Conservation (phyloP, 2,797 vertebrate species). For the Galagoides demidoff region DNA sequence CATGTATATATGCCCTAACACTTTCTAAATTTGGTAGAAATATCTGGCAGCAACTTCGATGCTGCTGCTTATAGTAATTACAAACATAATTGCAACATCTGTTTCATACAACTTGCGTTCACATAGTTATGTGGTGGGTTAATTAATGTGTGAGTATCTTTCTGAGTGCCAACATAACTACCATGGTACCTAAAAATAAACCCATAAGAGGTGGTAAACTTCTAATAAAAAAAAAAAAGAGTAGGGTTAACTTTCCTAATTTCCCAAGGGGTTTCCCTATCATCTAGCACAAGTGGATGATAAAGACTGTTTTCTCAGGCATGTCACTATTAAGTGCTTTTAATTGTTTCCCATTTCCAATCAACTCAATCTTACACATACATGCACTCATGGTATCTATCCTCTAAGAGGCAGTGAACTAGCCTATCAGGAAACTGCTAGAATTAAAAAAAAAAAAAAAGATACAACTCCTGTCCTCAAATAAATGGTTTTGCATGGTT, state of each 20-base stretch:
- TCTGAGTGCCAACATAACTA: conserved; percentile 38
- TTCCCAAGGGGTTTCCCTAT: background rate
- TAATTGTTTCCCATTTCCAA: background rate
- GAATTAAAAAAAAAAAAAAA: background rate
- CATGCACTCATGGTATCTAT: background rate
- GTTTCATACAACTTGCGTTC: background rate
- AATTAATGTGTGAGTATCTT: conserved; percentile 52
- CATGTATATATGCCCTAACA: background rate
- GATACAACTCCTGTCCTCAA: background rate
- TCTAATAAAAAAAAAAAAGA: conserved; percentile 49
- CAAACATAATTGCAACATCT: conserved; percentile 55
- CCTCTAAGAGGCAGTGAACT: background rate
- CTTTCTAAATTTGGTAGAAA: conserved; percentile 34
- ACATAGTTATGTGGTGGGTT: conserved; percentile 21
- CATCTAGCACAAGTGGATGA: background rate
- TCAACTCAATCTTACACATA: background rate
- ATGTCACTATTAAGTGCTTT: background rate
- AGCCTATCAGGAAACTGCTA: background rate
- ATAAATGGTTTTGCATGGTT: background rate
- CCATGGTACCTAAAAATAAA: conserved; percentile 48
- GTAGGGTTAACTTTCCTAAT: background rate
- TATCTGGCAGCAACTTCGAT: background rate
- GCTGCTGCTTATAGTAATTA: background rate
- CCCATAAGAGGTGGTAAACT: conserved; percentile 32
- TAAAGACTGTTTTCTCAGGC: conserved; percentile 12